These are phyloP conservation scores for Oligia fasciuncula DNA, from an alignment of 2,888 invertebrate genomes.

Conservation along the genomic window DNA sequence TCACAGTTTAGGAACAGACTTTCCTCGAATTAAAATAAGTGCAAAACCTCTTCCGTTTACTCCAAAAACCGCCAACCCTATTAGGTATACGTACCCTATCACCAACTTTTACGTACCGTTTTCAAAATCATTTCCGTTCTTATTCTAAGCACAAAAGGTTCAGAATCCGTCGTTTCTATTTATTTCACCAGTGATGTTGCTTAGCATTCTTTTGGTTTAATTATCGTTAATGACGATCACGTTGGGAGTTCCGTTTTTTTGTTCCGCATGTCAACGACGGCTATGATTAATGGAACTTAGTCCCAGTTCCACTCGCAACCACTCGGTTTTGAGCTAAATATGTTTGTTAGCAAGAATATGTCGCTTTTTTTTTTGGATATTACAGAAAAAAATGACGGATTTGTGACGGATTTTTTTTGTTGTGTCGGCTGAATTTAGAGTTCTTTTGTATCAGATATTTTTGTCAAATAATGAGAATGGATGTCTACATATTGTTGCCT, in stretches of 20 bases:
- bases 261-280: conserved; percentile 66
- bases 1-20: too few relatives aligned
- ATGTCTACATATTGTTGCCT: background rate
- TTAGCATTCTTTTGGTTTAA: conserved; percentile 65
- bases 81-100: conserved; percentile 7
- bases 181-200: conserved; percentile 2
- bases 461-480: background rate
- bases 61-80: conserved; percentile 55
- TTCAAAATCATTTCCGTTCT: conserved; percentile 14
- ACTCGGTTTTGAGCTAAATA: conserved; percentile 63
- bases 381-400: conserved; percentile 1
- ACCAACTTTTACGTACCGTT: conserved; percentile 1
- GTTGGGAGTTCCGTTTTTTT: conserved; percentile 62
- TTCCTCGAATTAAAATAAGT: background rate
- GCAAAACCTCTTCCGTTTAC: background rate
- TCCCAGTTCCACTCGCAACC: conserved; percentile 18
- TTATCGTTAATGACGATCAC: conserved; percentile 70
- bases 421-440: background rate
- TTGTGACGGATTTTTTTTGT: background rate
- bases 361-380: background rate
- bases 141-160: conserved; percentile 23
- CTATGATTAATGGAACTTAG: conserved; percentile 62
- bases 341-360: conserved; percentile 55
- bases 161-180: background rate
- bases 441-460: background rate